Evolutionary conservation across 1,140 invertebrate genomes (phyloP).

Genomic region (Drosophila tropicalis): DNA sequence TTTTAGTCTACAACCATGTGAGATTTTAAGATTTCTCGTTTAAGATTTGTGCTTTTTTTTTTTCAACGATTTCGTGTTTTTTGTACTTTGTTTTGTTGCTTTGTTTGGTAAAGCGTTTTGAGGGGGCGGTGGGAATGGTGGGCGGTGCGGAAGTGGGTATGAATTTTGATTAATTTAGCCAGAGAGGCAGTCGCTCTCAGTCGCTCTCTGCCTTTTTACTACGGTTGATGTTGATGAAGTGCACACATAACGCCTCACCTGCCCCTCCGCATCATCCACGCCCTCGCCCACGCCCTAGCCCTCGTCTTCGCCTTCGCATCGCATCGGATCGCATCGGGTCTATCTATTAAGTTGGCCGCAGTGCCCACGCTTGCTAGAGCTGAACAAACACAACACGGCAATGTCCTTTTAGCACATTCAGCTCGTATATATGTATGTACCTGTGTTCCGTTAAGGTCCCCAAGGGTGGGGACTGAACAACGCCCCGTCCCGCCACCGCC

Average conservation of each 20-base stretch:
- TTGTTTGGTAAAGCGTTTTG: not conserved
- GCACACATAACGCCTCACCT: conserved; percentile 48
- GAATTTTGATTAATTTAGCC: conserved; percentile 8
- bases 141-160: not conserved
- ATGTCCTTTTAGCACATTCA: conserved; percentile 74
- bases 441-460: conserved; percentile 36
- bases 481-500: too few relatives aligned
- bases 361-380: not conserved
- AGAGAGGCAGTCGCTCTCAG: conserved; percentile 8
- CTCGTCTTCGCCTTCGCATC: not conserved
- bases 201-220: conserved; percentile 58
- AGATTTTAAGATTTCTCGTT: too few relatives aligned
- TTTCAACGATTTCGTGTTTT: not conserved
- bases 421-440: conserved; percentile 27
- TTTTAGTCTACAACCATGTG: too few relatives aligned
- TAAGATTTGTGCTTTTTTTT: too few relatives aligned
- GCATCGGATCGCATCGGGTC: not conserved
- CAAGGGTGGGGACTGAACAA: not conserved
- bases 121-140: not conserved
- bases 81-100: conserved; percentile 3
- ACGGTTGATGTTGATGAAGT: conserved; percentile 71
- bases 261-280: not conserved
- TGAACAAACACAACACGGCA: conserved; percentile 48
- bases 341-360: not conserved
- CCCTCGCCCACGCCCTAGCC: not conserved